These are phyloP conservation scores for Apogon talboti DNA, from an alignment of 2,797 vertebrate genomes.

Conservation along the genomic window DNA sequence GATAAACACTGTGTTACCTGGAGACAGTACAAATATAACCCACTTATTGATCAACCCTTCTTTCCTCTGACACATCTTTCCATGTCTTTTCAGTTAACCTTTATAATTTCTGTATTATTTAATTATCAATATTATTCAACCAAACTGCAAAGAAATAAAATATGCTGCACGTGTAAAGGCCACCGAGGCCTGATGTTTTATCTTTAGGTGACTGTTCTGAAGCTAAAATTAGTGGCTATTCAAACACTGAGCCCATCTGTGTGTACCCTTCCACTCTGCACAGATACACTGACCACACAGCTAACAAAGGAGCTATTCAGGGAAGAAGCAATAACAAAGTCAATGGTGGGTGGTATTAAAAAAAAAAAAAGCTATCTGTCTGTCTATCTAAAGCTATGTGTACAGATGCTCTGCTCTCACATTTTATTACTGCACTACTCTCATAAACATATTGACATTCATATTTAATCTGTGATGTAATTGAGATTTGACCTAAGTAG, in stretches of 20 bases:
- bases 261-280: conserved; percentile 44
- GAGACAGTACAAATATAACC: conserved; percentile 31
- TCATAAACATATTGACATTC: background rate
- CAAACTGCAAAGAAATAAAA: background rate
- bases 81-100: background rate
- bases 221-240: conserved; percentile 41
- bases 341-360: conserved; percentile 6
- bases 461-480: conserved; percentile 1
- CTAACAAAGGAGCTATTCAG: conserved; percentile 58
- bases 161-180: conserved; percentile 14
- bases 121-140: too few relatives aligned
- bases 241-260: conserved; percentile 59
- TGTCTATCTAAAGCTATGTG: conserved; percentile 3
- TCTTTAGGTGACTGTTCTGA: conserved; percentile 56
- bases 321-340: conserved; percentile 24
- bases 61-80: background rate
- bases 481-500: conserved; percentile 1
- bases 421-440: background rate
- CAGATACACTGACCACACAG: conserved; percentile 37
- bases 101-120: too few relatives aligned
- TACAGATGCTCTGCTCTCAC: background rate
- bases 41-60: background rate
- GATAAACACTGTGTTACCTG: conserved; percentile 16
- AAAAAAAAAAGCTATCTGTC: conserved; percentile 4
- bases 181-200: conserved; percentile 46